Evolutionary conservation across 2,888 invertebrate species (phyloP).

Genomic region (Apocheima hispidaria): DNA sequence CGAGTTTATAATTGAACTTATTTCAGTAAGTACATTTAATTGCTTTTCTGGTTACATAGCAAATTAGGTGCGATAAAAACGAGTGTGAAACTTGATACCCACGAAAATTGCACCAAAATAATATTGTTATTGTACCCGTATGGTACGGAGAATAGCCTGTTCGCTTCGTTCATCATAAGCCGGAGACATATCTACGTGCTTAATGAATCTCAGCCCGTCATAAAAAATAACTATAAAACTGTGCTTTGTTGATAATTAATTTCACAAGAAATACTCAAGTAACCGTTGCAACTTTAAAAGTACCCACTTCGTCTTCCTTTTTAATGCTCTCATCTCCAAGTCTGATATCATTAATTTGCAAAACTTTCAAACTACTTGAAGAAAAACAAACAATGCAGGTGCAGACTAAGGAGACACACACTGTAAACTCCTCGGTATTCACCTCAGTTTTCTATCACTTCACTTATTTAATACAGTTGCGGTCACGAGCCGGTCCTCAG

Average conservation of each 20-base stretch:
- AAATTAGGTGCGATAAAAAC: too few species aligned
- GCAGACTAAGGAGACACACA: background rate
- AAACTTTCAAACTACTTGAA: conserved; percentile 44
- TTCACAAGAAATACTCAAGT: conserved; percentile 12
- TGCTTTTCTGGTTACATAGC: too few species aligned
- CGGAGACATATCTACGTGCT: background rate
- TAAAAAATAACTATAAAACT: conserved; percentile 5
- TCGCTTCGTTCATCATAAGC: too few species aligned
- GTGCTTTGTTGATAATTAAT: background rate
- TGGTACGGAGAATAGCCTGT: too few species aligned
- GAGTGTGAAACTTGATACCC: too few species aligned
- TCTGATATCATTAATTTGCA: conserved; percentile 42
- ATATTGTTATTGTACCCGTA: too few species aligned
- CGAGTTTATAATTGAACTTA: background rate
- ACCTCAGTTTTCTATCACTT: too few species aligned
- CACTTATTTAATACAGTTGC: too few species aligned
- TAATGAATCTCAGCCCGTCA: background rate
- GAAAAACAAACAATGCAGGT: conserved; percentile 50
- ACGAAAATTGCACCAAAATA: too few species aligned
- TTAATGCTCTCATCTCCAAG: conserved; percentile 28
- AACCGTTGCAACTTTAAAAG: conserved; percentile 12
- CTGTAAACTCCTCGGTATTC: background rate
- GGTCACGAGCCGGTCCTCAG: too few species aligned
- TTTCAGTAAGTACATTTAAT: background rate
- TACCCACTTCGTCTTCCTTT: conserved; percentile 25